Evolutionary conservation across 1,140 invertebrate species (phyloP).

Genomic region (Brachionus calyciflorus): DNA sequence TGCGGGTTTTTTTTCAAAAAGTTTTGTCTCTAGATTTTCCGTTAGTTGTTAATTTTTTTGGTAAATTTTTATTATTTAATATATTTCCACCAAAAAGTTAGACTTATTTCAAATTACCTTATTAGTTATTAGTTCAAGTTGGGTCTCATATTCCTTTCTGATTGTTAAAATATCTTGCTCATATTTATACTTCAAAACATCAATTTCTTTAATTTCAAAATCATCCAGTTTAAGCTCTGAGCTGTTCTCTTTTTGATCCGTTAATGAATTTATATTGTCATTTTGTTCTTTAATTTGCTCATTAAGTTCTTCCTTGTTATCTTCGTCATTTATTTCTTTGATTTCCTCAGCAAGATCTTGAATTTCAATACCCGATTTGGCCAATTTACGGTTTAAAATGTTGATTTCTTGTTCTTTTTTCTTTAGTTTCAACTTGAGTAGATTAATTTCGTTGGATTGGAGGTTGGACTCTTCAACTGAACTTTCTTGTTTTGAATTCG

Average conservation of each 20-base stretch:
- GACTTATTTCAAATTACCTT: neutral
- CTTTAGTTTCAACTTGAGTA: neutral
- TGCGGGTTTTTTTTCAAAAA: no score
- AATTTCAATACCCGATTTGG: conserved; percentile 30
- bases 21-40: no score
- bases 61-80: neutral
- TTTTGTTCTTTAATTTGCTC: neutral
- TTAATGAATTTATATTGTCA: neutral
- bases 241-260: neutral
- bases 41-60: no score
- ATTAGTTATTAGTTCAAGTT: conserved; percentile 13
- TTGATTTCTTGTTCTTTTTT: conserved; percentile 23
- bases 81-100: no score
- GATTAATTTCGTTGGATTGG: neutral
- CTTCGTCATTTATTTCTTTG: neutral
- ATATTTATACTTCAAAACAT: conserved; percentile 31
- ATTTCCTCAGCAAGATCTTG: neutral
- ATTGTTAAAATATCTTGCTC: neutral
- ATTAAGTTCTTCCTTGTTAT: conserved; percentile 3
- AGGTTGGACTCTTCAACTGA: neutral
- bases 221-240: neutral
- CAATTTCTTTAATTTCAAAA: conserved; percentile 39
- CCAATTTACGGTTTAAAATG: neutral
- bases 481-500: neutral
- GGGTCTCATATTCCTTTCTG: conserved; percentile 20